phyloP scores from a whole-genome alignment of 2,113 vertebrate genomes.

The Amazona guildingii region DNA sequence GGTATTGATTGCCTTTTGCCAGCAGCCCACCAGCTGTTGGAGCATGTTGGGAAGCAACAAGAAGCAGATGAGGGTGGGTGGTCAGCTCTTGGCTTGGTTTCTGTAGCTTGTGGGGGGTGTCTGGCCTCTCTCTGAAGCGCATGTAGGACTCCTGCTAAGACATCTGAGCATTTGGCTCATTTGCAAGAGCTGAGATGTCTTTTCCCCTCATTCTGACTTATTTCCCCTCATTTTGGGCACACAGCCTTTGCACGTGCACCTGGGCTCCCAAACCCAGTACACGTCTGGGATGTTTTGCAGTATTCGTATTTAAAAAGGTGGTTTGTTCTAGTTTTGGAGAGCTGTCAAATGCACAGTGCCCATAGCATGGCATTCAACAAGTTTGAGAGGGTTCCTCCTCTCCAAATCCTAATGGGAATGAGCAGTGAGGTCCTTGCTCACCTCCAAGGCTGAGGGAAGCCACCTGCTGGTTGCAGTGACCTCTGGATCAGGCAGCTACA shows the following conservation, averaged over 20 bases:
- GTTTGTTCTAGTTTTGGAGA: background rate
- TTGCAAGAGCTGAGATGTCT: background rate
- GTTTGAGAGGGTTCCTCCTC: background rate
- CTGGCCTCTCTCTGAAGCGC: background rate
- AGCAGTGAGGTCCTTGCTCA: background rate
- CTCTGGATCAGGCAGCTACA: background rate
- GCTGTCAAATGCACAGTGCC: background rate
- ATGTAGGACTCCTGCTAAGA: background rate
- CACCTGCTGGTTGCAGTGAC: background rate
- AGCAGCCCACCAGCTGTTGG: background rate
- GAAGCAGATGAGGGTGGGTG: background rate
- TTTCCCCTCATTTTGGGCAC: background rate
- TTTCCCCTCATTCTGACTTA: background rate
- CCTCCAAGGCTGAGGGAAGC: background rate
- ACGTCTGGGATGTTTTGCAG: background rate
- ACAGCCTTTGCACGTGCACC: background rate
- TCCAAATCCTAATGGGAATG: background rate
- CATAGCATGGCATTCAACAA: background rate
- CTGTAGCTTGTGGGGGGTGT: background rate
- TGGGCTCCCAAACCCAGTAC: rapidly evolving
- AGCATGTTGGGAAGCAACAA: background rate
- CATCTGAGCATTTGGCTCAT: background rate
- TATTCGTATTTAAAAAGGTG: background rate
- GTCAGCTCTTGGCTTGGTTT: background rate
- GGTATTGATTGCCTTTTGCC: background rate